These are phyloP conservation scores for Phalacrocorax pelagicus DNA, from an alignment of 2,113 vertebrate species.

Conservation along the genomic window DNA sequence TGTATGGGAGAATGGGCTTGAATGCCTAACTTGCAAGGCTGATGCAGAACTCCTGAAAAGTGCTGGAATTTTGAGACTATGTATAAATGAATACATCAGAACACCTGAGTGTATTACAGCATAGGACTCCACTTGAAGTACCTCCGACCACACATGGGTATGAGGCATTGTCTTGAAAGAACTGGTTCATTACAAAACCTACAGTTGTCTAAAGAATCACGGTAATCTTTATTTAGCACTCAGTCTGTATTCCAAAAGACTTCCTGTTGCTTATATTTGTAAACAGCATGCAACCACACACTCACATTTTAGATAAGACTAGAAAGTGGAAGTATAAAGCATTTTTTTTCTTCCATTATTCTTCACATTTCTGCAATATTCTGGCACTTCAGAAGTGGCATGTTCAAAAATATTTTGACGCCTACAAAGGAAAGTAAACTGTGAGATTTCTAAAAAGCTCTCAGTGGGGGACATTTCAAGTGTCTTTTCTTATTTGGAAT, in stretches of 20 bases:
- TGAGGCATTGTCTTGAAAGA: neutral
- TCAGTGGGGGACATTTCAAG: neutral
- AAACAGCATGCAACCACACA: neutral
- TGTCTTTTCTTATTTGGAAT: neutral
- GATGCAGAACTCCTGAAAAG: neutral
- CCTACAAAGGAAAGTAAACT: neutral
- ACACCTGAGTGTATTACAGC: neutral
- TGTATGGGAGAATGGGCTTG: neutral
- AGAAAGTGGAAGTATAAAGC: neutral
- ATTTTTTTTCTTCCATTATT: neutral
- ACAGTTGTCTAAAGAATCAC: neutral
- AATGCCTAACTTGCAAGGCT: neutral
- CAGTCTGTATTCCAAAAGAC: neutral
- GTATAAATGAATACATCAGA: neutral
- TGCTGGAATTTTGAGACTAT: neutral
- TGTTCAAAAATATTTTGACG: neutral
- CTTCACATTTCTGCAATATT: neutral
- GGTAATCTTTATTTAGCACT: neutral
- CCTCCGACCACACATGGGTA: neutral
- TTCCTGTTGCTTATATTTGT: neutral
- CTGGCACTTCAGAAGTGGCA: neutral
- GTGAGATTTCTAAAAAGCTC: neutral
- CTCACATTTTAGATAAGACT: neutral
- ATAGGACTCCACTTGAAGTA: neutral
- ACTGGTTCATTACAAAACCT: neutral